These are phyloP conservation scores for Platygyra sinensis DNA, from an alignment of 64 coral and sea anemone genomes.

Conservation along the genomic window DNA sequence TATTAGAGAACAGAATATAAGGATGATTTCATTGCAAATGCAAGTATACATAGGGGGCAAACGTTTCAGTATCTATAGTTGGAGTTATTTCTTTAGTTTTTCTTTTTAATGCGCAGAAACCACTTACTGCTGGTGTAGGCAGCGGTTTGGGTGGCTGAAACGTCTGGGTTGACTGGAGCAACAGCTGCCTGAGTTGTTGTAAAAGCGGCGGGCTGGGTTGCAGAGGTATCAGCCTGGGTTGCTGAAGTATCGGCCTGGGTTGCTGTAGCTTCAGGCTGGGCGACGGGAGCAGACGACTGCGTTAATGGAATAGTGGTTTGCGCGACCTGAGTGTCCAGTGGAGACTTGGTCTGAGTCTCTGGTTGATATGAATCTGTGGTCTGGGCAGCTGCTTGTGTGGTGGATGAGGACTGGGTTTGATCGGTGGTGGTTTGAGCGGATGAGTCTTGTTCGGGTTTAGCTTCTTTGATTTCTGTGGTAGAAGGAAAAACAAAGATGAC, in stretches of 20 bases:
- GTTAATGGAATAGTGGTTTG: not conserved
- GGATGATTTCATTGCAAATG: not conserved
- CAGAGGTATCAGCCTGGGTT: not conserved
- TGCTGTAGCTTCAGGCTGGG: not conserved
- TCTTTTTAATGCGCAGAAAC: too few species aligned
- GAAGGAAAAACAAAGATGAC: not conserved
- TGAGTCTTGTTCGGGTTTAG: not conserved
- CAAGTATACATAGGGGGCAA: too few species aligned
- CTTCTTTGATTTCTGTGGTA: not conserved
- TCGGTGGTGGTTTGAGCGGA: conserved; percentile 1
- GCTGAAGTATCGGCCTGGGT: not conserved
- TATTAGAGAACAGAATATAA: not conserved
- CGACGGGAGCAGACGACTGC: not conserved
- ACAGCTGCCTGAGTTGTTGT: not conserved
- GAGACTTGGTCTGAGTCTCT: not conserved
- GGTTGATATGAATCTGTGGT: not conserved
- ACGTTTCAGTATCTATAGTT: too few species aligned
- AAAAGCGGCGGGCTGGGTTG: not conserved
- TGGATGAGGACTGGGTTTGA: conserved; percentile 2
- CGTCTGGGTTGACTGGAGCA: not conserved
- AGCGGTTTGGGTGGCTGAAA: not conserved
- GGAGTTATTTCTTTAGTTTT: too few species aligned
- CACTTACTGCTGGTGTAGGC: not conserved
- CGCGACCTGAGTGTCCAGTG: not conserved
- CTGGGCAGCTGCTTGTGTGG: not conserved